phyloP scores from a whole-genome alignment of 2,113 vertebrate genomes.

The Suricata suricatta region DNA sequence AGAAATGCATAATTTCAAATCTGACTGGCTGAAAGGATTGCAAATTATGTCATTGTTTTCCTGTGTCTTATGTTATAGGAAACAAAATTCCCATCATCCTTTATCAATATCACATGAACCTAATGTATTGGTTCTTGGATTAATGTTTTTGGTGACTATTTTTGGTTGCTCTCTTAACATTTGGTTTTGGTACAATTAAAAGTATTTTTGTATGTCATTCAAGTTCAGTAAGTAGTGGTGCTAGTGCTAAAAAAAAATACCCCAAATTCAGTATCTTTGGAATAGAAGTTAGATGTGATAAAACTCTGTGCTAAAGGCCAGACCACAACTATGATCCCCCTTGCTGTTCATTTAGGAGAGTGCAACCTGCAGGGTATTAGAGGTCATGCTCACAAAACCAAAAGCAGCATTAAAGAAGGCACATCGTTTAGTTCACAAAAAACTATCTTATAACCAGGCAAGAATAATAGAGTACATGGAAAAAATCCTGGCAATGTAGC shows the following conservation, averaged over 20 bases:
- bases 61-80: not conserved
- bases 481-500: not conserved
- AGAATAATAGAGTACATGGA: constrained; percentile 22
- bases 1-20: constrained; percentile 47
- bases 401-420: not conserved
- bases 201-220: not conserved
- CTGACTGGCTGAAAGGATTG: not conserved
- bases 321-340: not conserved
- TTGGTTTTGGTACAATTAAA: constrained; percentile 39
- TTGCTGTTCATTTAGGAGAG: not conserved
- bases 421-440: not conserved
- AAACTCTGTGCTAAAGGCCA: constrained; percentile 6
- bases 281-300: constrained; percentile 31
- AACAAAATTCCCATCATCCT: not conserved
- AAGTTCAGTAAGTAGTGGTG: not conserved
- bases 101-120: not conserved
- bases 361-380: not conserved
- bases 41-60: not conserved
- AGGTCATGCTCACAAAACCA: not conserved
- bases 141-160: constrained; percentile 13
- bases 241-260: not conserved
- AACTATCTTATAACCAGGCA: constrained; percentile 24
- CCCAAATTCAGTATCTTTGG: not conserved
- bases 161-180: constrained; percentile 5
- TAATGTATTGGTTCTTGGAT: not conserved